Evolutionary conservation across 2,113 vertebrate genomes (phyloP).

Genomic region (Lophius piscatorius): DNA sequence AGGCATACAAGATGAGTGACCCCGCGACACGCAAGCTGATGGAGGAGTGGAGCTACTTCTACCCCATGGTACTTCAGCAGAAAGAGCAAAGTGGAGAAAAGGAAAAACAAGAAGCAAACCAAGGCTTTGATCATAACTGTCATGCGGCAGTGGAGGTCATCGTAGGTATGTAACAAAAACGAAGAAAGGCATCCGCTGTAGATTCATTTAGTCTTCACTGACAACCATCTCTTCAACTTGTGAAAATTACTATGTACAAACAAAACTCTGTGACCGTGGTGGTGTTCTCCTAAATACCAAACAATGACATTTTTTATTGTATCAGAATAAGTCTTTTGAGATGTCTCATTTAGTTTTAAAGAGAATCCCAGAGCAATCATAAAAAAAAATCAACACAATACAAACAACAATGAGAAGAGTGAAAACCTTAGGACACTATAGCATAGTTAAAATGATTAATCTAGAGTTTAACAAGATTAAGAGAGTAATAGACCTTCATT

Average conservation of each 20-base stretch:
- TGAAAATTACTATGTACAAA: no score
- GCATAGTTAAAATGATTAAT: no score
- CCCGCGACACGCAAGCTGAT: conserved; percentile 92
- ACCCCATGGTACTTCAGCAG: conserved; percentile 91
- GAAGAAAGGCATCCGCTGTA: not conserved
- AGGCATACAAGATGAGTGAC: conserved; percentile 95
- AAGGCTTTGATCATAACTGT: conserved; percentile 86
- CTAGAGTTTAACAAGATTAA: not conserved
- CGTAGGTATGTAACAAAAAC: conserved; percentile 90
- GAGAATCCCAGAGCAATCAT: not conserved
- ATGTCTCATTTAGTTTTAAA: not conserved
- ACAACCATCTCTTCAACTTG: conserved; percentile 3
- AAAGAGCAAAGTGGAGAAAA: conserved; percentile 66
- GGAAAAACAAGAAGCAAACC: conserved; percentile 80
- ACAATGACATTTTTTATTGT: conserved; percentile 13
- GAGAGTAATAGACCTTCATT: no score
- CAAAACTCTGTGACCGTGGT: no score
- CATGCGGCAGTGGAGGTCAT: conserved; percentile 96
- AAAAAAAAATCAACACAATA: not conserved
- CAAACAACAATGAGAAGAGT: no score
- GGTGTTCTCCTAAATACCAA: conserved; percentile 15
- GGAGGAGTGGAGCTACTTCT: conserved; percentile 98
- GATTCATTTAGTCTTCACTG: no score
- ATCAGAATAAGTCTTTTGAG: not conserved
- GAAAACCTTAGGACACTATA: no score